Evolutionary conservation across 2,797 vertebrate genomes (phyloP), one percentile per base, ranked within the genome.

Genomic region (Ispidina lecontei): DNA sequence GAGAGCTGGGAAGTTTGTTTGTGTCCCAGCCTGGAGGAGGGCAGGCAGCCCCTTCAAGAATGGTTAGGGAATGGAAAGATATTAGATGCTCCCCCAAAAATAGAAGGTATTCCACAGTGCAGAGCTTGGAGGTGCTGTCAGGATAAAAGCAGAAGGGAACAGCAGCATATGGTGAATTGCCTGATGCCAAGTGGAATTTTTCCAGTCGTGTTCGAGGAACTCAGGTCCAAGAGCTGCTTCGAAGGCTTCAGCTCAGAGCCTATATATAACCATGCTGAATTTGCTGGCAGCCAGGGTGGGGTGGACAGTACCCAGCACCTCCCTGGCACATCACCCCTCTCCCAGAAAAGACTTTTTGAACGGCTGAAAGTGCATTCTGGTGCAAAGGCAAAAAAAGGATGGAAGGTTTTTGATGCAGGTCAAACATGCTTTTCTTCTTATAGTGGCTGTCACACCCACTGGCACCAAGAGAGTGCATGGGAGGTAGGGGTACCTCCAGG

Each of bases 191-290:
- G 72, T 84, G 73, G 74, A 92, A 75, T 92, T 94, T 84, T 90
- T 94, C 87, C 91, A 92, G 89, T 41, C 79, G 0, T 91, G 86
- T 93, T 94, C 33, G 63, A 91, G 80, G 81, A 90, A 84, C 81
- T 88, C 65, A 9, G 75, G 69, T 90, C 89, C 90, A 85, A 92
- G 82, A 28, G 44, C 81, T 95, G 77, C 81, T 94, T 92, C 28
- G 60, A 63, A 95, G 86, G 84, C 77, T 87, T 82, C 89, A 64
- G 37, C 64, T 90, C 83, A 87, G 63, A 20, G n/a, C 67, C 90
- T 94, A 91, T 87, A 94, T 94, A 92, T 96, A 96, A 87, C 68
- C 64, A 35, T 43, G 71, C 62, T 92, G 81, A 60, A 89, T 81
- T 60, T 88, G 33, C 77, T 93, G 93, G 67, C 87, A 84, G 81